Conservation (phyloP, 2,113 vertebrate species). For the Python bivittatus region DNA sequence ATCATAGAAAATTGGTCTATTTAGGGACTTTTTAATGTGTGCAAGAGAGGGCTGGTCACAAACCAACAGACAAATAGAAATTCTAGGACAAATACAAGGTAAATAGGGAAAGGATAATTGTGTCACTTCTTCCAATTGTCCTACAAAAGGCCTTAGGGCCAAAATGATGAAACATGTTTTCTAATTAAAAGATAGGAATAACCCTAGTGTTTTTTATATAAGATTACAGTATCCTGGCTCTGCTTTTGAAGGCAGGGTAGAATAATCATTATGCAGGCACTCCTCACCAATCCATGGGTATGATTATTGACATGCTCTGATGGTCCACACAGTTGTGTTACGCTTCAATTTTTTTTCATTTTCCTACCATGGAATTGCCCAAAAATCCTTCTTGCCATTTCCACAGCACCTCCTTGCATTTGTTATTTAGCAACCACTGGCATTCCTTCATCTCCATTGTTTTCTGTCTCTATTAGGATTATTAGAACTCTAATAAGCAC, state of each 20-base stretch:
- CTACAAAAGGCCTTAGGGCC: neutral
- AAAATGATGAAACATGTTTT: neutral
- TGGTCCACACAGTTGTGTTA: neutral
- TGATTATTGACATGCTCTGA: neutral
- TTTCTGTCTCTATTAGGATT: neutral
- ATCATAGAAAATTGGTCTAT: neutral
- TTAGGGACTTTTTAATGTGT: neutral
- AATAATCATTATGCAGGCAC: neutral
- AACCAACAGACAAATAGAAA: neutral
- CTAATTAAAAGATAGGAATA: constrained; percentile 12
- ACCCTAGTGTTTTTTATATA: neutral
- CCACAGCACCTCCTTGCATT: neutral
- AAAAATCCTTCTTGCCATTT: neutral
- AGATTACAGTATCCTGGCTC: neutral
- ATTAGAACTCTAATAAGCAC: neutral
- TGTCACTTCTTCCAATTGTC: neutral
- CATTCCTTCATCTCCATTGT: neutral
- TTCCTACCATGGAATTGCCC: neutral
- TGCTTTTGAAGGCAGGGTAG: neutral
- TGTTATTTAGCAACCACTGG: neutral
- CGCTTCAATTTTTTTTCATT: neutral
- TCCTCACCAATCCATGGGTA: neutral
- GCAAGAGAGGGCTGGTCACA: neutral
- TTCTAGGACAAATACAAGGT: neutral
- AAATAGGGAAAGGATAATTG: constrained; percentile 1